Evolutionary conservation across 1,140 invertebrate genomes (phyloP).

Genomic region (Trichonephila clavata): DNA sequence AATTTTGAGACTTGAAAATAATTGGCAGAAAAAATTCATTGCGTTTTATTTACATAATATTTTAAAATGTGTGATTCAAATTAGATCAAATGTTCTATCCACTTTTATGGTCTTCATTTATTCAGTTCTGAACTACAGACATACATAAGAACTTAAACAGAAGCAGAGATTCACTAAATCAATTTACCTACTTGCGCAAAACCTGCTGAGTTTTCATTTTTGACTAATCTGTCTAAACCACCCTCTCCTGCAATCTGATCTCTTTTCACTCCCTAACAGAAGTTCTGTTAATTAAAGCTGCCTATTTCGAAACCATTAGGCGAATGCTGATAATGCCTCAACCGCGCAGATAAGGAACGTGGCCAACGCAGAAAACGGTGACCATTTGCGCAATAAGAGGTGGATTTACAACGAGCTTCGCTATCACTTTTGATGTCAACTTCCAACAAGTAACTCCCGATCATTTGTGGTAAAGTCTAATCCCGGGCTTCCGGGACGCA

Average conservation of each 20-base stretch:
- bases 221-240: too few relatives aligned
- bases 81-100: too few relatives aligned
- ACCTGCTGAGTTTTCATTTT: too few relatives aligned
- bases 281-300: not conserved
- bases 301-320: slow-evolving; percentile 24
- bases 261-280: not conserved
- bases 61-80: too few relatives aligned
- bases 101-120: too few relatives aligned
- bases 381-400: not conserved
- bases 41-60: too few relatives aligned
- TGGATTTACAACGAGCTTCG: slow-evolving; percentile 28
- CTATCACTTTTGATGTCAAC: slow-evolving; percentile 55
- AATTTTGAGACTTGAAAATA: too few relatives aligned
- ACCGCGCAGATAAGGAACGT: not conserved
- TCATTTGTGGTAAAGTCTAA: slow-evolving; percentile 24
- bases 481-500: slow-evolving; percentile 15
- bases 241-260: not conserved
- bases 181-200: too few relatives aligned
- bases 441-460: not conserved
- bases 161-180: too few relatives aligned
- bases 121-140: too few relatives aligned
- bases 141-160: too few relatives aligned
- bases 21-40: too few relatives aligned
- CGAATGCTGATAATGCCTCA: not conserved
- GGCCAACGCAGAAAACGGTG: not conserved